Evolutionary conservation across 2,797 vertebrate species (phyloP).

Genomic region (Synaphobranchus kaupii): DNA sequence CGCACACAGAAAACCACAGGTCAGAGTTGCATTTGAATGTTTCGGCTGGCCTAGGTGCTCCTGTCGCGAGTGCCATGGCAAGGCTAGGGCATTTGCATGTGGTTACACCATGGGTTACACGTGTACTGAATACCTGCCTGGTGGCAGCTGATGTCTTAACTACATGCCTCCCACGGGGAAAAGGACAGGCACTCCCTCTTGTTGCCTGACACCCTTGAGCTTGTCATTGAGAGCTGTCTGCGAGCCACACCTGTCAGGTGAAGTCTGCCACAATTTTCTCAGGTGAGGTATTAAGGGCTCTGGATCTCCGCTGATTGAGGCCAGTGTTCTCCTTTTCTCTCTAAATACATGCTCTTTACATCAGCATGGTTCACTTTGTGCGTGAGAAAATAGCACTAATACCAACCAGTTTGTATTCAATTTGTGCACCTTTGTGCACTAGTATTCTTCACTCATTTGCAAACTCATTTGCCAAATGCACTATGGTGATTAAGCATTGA

Average conservation of each 20-base stretch:
- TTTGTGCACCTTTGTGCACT: not conserved
- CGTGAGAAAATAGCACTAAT: not conserved
- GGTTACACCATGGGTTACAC: too few species aligned
- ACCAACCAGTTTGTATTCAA: not conserved
- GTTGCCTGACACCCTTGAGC: constrained; percentile 1
- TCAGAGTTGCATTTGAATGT: constrained; percentile 26
- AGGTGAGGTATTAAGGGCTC: constrained; percentile 6
- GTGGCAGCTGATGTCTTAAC: constrained; percentile 2
- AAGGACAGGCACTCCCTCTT: not conserved
- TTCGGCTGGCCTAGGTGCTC: constrained; percentile 14
- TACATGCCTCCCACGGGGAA: not conserved
- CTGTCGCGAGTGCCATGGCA: not conserved
- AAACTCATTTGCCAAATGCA: not conserved
- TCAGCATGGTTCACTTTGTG: not conserved
- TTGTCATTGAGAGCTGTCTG: constrained; percentile 21
- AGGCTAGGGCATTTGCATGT: constrained; percentile 22
- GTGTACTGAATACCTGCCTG: not conserved
- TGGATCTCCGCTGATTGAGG: not conserved
- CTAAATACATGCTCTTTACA: not conserved
- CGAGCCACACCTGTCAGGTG: not conserved
- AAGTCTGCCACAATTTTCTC: not conserved
- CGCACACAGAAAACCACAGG: not conserved
- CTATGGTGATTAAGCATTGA: not conserved
- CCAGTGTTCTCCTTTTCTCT: constrained; percentile 2
- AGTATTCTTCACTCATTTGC: not conserved